Conservation (phyloP, 2,797 vertebrate species). For the Crax fasciolata region DNA sequence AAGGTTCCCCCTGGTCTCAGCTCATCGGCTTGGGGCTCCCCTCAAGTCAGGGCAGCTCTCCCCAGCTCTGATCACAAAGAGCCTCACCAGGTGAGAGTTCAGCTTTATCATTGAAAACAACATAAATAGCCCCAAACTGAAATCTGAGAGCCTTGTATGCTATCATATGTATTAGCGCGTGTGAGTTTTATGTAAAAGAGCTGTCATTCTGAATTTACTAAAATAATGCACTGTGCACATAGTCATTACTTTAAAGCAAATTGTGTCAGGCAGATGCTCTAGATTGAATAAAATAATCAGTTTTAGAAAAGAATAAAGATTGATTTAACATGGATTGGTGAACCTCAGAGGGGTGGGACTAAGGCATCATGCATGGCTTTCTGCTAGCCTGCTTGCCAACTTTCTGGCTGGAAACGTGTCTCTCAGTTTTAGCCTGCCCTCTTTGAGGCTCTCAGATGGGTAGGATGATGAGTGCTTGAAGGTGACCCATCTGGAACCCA, state of each 20-base stretch:
- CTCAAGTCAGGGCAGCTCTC: neutral
- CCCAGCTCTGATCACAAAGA: neutral
- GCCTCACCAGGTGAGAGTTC: neutral
- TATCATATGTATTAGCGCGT: neutral
- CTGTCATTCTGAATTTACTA: neutral
- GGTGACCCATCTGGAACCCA: conserved; percentile 49
- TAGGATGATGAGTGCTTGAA: neutral
- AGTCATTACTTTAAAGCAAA: conserved; percentile 10
- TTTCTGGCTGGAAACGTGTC: neutral
- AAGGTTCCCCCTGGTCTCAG: neutral
- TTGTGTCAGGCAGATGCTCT: neutral
- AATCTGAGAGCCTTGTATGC: fast-evolving
- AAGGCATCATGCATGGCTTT: neutral
- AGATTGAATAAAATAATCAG: neutral
- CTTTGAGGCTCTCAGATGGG: neutral
- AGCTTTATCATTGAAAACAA: conserved; percentile 9
- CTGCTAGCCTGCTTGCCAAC: neutral
- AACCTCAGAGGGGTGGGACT: neutral
- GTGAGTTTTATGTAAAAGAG: neutral
- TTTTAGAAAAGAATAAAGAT: neutral
- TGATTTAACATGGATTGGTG: neutral
- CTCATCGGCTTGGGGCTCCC: neutral
- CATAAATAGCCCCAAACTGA: neutral
- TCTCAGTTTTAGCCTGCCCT: neutral
- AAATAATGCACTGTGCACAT: neutral